Evolutionary conservation across 2,888 invertebrate species (phyloP).

Genomic region (Leptinotarsa rubiginosa): DNA sequence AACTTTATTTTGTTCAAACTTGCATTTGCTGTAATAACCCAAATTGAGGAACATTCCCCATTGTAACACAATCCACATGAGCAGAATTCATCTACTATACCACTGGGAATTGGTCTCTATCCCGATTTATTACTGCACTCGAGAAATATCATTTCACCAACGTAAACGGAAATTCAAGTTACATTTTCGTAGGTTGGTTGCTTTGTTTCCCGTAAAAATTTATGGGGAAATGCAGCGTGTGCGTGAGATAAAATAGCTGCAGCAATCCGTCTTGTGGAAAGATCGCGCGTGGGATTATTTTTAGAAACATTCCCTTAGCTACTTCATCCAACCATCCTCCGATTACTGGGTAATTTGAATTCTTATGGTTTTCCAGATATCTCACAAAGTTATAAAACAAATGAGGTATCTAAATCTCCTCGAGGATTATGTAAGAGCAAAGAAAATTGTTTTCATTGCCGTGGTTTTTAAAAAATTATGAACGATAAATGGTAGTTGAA

Average conservation of each 20-base stretch:
- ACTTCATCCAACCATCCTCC: background rate
- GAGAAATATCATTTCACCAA: background rate
- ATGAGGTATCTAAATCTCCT: no score
- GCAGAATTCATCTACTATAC: no score
- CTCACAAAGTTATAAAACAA: background rate
- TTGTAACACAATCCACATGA: no score
- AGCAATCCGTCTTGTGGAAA: slow-evolving; percentile 9
- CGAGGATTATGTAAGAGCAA: background rate
- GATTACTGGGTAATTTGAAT: slow-evolving; percentile 10
- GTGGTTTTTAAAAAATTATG: no score
- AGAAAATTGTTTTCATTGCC: background rate
- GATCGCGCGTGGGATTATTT: slow-evolving; percentile 8
- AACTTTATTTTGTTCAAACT: no score
- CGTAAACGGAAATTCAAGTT: background rate
- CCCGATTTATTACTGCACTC: background rate
- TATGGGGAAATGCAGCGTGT: slow-evolving; percentile 11
- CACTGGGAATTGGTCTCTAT: no score
- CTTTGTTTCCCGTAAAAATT: slow-evolving; percentile 7
- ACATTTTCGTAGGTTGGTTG: background rate
- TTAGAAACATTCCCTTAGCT: slow-evolving; percentile 17
- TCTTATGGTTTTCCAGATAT: background rate
- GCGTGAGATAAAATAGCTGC: slow-evolving; percentile 18
- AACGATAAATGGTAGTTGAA: no score
- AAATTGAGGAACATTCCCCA: no score
- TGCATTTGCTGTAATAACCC: no score